A percentile compares a stretch with the other conserved stretches of the same genome.
Evolutionary conservation across 2,888 invertebrate species (phyloP).

Genomic region (Ischnus inquisitorius): DNA sequence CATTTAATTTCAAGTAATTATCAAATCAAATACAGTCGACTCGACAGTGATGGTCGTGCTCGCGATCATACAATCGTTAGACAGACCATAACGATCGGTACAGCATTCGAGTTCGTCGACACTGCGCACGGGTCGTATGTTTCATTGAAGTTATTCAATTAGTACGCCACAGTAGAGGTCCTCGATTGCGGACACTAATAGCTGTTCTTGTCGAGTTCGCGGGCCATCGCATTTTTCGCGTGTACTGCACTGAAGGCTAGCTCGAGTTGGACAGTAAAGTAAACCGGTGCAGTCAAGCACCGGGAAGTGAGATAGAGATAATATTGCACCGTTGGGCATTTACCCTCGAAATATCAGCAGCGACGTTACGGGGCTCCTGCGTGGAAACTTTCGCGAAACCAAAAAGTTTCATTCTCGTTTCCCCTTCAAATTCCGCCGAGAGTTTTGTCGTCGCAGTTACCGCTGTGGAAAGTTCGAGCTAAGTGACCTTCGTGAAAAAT

Average conservation of each 20-base stretch:
- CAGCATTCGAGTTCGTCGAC: background rate
- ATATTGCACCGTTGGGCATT: slow-evolving; percentile 54
- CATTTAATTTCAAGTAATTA: no score
- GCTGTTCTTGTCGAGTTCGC: slow-evolving; percentile 7
- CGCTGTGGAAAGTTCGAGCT: slow-evolving; percentile 53
- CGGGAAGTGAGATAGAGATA: slow-evolving; percentile 44
- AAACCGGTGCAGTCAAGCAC: slow-evolving; percentile 4
- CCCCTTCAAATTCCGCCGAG: slow-evolving; percentile 12
- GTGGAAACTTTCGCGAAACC: slow-evolving; percentile 53
- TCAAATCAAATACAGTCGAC: no score
- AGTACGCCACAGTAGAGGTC: background rate
- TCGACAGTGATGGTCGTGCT: no score
- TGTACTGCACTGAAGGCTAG: background rate
- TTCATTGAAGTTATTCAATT: slow-evolving; percentile 1
- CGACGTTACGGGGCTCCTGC: slow-evolving; percentile 16
- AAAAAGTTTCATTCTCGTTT: slow-evolving; percentile 49
- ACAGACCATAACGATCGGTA: background rate
- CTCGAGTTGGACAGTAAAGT: background rate
- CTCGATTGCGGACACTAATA: background rate
- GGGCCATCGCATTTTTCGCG: background rate
- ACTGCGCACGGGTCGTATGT: background rate
- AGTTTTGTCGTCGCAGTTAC: slow-evolving; percentile 59
- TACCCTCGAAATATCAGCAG: slow-evolving; percentile 46
- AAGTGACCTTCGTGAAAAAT: slow-evolving; percentile 65
- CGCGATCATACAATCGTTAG: background rate